Conservation (phyloP, 2,113 vertebrate genomes). For the Tapirus terrestris region DNA sequence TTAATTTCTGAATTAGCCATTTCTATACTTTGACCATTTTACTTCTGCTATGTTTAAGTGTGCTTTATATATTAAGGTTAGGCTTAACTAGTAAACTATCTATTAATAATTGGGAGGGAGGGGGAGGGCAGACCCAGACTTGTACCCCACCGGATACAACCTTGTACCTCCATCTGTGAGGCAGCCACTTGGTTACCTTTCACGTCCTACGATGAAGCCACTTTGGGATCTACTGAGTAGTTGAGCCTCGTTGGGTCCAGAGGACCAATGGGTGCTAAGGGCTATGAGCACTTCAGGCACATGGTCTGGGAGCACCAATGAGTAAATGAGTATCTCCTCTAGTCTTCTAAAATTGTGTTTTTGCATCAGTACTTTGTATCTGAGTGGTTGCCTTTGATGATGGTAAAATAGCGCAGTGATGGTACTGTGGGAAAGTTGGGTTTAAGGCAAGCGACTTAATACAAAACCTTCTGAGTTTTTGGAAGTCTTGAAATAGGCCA, state of each 20-base stretch:
- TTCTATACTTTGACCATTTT: neutral
- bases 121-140: neutral
- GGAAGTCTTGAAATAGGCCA: neutral
- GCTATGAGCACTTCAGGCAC: neutral
- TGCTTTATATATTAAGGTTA: neutral
- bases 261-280: neutral
- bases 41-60: neutral
- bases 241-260: neutral
- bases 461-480: neutral
- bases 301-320: neutral
- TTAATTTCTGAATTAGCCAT: neutral
- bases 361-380: neutral
- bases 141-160: neutral
- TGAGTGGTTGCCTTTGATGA: neutral
- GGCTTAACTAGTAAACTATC: neutral
- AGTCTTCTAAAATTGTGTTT: neutral
- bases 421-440: neutral
- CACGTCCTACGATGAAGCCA: neutral
- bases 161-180: neutral
- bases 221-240: neutral
- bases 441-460: neutral
- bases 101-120: neutral
- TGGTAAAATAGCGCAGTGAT: neutral
- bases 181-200: neutral
- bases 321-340: neutral